phyloP scores from a whole-genome alignment of 1,140 invertebrate genomes.

The Caenorhabditis latens region DNA sequence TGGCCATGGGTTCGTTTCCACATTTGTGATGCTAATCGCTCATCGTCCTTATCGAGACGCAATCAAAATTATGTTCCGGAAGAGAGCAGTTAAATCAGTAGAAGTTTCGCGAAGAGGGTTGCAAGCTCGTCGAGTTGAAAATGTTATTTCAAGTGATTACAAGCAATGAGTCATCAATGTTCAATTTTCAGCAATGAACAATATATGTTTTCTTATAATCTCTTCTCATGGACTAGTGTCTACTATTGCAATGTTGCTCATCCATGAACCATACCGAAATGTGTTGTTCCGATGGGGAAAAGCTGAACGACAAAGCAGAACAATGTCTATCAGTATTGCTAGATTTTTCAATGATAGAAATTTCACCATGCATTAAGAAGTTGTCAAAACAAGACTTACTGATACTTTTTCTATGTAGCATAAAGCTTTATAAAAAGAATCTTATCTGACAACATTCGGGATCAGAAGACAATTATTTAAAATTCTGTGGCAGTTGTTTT shows the following conservation, averaged over 20 bases:
- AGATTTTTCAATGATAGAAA: neutral
- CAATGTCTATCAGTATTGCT: neutral
- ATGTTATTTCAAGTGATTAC: too few species aligned
- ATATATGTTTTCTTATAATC: neutral
- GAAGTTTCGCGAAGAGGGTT: neutral
- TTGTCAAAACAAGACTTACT: too few species aligned
- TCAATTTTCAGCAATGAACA: neutral
- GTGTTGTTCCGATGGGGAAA: neutral
- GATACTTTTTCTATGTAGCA: too few species aligned
- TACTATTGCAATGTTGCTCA: slow-evolving; percentile 7
- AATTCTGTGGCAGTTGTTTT: too few species aligned
- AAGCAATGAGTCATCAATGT: too few species aligned
- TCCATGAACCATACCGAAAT: slow-evolving; percentile 15
- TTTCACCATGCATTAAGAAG: too few species aligned
- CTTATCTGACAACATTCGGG: too few species aligned
- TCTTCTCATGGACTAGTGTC: slow-evolving; percentile 25
- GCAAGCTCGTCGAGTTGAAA: too few species aligned
- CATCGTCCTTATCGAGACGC: neutral
- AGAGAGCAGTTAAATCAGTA: neutral
- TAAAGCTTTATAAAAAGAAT: too few species aligned
- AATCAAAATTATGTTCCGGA: neutral
- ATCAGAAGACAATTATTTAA: too few species aligned
- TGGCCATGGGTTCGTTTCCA: neutral
- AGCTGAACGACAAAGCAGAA: neutral
- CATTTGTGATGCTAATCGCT: neutral